Evolutionary conservation across 2,797 vertebrate genomes (phyloP).

Genomic region (Enteromius mattozi): DNA sequence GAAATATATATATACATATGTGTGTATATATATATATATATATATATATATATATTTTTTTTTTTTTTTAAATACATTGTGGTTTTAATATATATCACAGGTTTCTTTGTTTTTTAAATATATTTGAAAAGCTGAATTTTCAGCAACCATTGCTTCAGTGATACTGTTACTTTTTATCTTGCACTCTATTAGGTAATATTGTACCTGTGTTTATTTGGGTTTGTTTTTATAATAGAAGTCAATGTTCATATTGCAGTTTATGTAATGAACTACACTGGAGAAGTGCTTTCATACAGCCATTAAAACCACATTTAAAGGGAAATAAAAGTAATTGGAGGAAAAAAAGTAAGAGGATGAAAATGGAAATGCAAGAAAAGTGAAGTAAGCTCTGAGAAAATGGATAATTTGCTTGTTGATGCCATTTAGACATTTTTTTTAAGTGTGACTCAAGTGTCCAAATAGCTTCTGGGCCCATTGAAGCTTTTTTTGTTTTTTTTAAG

Average conservation of each 20-base stretch:
- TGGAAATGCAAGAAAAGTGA: background rate
- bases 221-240: background rate
- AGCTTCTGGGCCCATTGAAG: background rate
- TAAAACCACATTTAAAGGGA: background rate
- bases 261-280: background rate
- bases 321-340: too few relatives aligned
- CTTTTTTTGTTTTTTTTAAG: constrained; percentile 17
- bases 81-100: too few relatives aligned
- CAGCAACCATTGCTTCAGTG: background rate
- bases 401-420: background rate
- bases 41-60: too few relatives aligned
- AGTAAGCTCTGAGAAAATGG: background rate
- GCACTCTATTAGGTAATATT: background rate
- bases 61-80: background rate
- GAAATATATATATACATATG: background rate
- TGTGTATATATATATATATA: too few relatives aligned
- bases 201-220: background rate
- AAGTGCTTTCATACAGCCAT: background rate
- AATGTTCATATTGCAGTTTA: background rate
- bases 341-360: background rate
- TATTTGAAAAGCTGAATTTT: too few relatives aligned
- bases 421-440: background rate
- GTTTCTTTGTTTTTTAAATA: too few relatives aligned
- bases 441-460: constrained; percentile 1
- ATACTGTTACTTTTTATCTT: background rate